These are phyloP conservation scores for Phataginus tricuspis DNA, from an alignment of 2,797 vertebrate species.

Conservation along the genomic window DNA sequence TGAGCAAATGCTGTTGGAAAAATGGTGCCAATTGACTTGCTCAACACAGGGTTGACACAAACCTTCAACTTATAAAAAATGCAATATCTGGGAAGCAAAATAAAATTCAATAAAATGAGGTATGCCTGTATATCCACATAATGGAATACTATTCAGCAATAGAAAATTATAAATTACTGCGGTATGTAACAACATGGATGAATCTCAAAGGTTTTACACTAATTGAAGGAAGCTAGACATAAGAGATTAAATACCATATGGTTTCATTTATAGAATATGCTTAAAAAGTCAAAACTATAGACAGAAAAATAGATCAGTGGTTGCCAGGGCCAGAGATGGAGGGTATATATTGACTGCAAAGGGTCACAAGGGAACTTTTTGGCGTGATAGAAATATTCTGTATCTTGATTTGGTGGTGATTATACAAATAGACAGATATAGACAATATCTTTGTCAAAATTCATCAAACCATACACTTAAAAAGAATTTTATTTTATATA, in stretches of 20 bases:
- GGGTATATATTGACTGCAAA: neutral
- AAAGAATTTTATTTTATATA: constrained; percentile 46
- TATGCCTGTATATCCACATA: neutral
- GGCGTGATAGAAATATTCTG: neutral
- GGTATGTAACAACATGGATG: neutral
- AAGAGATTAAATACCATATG: neutral
- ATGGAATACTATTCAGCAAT: neutral
- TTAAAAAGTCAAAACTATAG: constrained; percentile 26
- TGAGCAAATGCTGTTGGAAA: too few relatives aligned
- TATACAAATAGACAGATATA: neutral
- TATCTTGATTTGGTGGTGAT: neutral
- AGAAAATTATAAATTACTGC: constrained; percentile 18
- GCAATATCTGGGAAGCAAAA: too few relatives aligned
- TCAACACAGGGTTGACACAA: too few relatives aligned
- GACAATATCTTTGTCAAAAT: neutral
- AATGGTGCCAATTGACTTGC: too few relatives aligned
- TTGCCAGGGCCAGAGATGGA: neutral
- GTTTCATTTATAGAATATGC: neutral
- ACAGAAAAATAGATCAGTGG: neutral
- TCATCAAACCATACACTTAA: neutral
- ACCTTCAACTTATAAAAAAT: too few relatives aligned
- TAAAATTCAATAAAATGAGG: too few relatives aligned
- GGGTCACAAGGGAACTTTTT: neutral
- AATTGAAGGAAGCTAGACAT: constrained; percentile 35
- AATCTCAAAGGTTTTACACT: constrained; percentile 35